phyloP scores from a whole-genome alignment of 2,113 vertebrate species.

The Chaetorhynchus papuensis region DNA sequence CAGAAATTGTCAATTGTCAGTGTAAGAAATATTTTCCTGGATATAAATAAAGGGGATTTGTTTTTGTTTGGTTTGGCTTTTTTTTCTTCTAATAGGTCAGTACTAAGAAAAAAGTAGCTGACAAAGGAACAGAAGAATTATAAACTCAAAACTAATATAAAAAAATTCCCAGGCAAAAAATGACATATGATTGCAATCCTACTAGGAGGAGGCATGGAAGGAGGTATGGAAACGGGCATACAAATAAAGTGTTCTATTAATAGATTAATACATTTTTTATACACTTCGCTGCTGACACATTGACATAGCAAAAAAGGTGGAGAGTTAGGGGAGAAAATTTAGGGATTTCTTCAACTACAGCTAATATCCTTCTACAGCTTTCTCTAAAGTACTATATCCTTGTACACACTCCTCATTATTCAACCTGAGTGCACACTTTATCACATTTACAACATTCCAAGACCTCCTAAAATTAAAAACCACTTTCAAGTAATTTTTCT shows the following conservation, averaged over 20 bases:
- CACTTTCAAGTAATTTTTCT: neutral
- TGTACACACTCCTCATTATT: neutral
- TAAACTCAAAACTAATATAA: neutral
- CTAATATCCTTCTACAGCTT: neutral
- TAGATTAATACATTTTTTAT: neutral
- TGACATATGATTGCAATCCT: rapidly evolving
- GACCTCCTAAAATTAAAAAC: neutral
- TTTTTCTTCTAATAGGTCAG: neutral
- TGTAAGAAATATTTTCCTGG: neutral
- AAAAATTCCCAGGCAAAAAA: neutral
- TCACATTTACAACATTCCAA: neutral
- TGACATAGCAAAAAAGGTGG: neutral
- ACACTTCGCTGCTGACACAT: neutral
- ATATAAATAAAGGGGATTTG: neutral
- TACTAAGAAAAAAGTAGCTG: neutral
- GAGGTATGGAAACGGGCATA: neutral
- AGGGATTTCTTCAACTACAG: neutral
- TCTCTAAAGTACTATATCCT: neutral
- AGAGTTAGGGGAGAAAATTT: neutral
- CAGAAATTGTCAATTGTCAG: neutral
- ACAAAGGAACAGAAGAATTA: neutral
- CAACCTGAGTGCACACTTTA: neutral
- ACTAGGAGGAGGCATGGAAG: neutral
- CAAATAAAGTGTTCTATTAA: neutral
- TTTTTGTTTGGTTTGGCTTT: neutral